Conservation (phyloP, 2,888 invertebrate species). For the Oegoconia quadripuncta region DNA sequence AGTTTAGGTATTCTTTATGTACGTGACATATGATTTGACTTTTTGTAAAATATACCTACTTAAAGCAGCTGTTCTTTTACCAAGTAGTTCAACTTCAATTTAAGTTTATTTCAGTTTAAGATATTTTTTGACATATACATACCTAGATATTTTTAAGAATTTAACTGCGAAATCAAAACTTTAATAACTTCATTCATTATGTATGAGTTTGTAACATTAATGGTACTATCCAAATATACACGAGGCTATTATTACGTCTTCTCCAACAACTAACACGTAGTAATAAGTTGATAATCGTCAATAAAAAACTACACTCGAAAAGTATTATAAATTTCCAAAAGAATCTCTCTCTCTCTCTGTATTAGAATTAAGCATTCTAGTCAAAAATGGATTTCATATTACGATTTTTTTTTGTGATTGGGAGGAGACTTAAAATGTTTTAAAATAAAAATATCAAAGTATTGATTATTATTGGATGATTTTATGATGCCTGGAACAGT, state of each 20-base stretch:
- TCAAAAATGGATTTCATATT: slow-evolving; percentile 69
- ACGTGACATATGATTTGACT: slow-evolving; percentile 36
- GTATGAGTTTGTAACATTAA: neutral
- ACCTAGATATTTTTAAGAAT: neutral
- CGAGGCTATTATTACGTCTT: slow-evolving; percentile 67
- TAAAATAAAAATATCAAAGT: slow-evolving; percentile 17
- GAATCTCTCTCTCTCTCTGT: slow-evolving; percentile 77
- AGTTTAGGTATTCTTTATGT: slow-evolving; percentile 30
- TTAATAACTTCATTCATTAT: neutral
- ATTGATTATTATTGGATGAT: slow-evolving; percentile 13
- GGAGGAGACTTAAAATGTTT: slow-evolving; percentile 9
- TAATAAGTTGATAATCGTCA: slow-evolving; percentile 51
- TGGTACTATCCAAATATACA: slow-evolving; percentile 44
- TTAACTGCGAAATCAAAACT: neutral
- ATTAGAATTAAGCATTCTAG: slow-evolving; percentile 75
- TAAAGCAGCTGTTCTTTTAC: slow-evolving; percentile 45
- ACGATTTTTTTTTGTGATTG: slow-evolving; percentile 37
- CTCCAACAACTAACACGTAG: slow-evolving; percentile 51
- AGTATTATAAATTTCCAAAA: slow-evolving; percentile 70
- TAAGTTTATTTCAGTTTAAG: slow-evolving; percentile 11
- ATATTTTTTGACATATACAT: slow-evolving; percentile 2
- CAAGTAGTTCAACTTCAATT: slow-evolving; percentile 12
- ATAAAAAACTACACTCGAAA: slow-evolving; percentile 49
- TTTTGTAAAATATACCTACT: slow-evolving; percentile 43
- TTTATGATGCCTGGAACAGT: neutral